Evolutionary conservation across 2,797 vertebrate genomes (phyloP).

Genomic region (Lacerta bilineata): DNA sequence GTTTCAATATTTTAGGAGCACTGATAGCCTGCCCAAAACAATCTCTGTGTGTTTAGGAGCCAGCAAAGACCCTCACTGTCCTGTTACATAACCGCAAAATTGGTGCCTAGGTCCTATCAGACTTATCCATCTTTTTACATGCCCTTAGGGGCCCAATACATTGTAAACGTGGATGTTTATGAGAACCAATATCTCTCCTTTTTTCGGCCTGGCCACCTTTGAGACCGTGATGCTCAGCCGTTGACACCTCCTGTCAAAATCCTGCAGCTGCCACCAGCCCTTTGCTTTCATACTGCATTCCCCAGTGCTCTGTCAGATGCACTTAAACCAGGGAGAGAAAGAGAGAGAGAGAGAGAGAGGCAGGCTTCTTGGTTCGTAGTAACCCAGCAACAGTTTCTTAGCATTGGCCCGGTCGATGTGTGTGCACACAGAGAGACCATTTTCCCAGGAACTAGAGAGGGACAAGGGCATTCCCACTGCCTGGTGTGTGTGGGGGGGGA

Average conservation of each 20-base stretch:
- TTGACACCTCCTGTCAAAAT: not conserved
- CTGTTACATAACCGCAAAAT: too few species aligned
- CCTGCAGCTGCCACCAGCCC: constrained; percentile 1
- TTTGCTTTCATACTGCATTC: constrained; percentile 64
- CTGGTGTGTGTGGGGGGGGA: rapidly evolving
- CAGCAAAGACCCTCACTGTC: too few species aligned
- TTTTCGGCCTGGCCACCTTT: not conserved
- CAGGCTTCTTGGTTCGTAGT: constrained; percentile 71
- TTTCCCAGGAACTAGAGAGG: not conserved
- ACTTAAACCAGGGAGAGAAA: constrained; percentile 69
- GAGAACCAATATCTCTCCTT: not conserved
- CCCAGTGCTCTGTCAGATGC: constrained; percentile 78
- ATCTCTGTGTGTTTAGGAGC: too few species aligned
- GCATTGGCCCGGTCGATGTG: constrained; percentile 59
- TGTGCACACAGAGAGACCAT: constrained; percentile 13
- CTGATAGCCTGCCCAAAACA: too few species aligned
- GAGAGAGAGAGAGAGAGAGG: not conserved
- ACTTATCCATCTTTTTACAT: too few species aligned
- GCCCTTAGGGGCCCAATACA: not conserved
- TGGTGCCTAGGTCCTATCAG: too few species aligned
- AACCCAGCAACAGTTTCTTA: constrained; percentile 82
- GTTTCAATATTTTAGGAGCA: too few species aligned
- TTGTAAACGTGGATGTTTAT: not conserved
- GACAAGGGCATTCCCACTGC: rapidly evolving
- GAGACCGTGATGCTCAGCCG: not conserved